A percentile compares a stretch with the other conserved stretches of the same genome.
These are phyloP conservation scores for Athene cunicularia DNA, from an alignment of 2,113 vertebrate genomes.

Conservation along the genomic window DNA sequence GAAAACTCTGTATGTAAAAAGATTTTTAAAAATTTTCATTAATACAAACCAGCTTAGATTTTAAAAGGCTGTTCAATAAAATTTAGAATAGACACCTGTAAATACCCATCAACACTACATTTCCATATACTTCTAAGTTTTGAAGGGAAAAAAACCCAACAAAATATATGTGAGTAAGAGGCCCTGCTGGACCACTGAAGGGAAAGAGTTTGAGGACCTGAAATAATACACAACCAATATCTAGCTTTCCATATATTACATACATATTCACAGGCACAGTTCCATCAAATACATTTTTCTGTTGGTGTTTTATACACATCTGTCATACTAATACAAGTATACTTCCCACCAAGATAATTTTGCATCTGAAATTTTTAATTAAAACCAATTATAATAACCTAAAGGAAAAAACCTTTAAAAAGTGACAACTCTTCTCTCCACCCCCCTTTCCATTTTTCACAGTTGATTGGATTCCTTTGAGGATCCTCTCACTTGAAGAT, in stretches of 20 bases:
- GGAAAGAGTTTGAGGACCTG: not conserved
- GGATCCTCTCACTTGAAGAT: not conserved
- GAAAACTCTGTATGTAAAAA: slow-evolving; percentile 87
- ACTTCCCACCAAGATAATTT: not conserved
- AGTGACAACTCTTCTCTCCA: not conserved
- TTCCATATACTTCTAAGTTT: not conserved
- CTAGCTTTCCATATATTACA: not conserved
- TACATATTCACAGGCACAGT: not conserved
- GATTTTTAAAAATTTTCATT: not conserved
- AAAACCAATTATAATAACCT: not conserved
- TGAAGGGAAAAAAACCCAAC: not conserved
- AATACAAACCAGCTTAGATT: not conserved
- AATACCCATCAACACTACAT: not conserved
- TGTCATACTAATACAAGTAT: not conserved
- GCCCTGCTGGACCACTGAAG: not conserved
- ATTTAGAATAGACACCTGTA: not conserved
- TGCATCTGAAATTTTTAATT: not conserved
- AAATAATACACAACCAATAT: not conserved
- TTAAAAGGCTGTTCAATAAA: not conserved
- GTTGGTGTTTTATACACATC: not conserved
- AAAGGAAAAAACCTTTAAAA: not conserved
- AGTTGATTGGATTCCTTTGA: not conserved
- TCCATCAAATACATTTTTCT: not conserved
- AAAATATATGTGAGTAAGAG: not conserved
- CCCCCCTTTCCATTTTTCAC: not conserved